Base-by-base conservation (phyloP, 2,888 invertebrate genomes). In the Pemphredon lugubris region DNA sequence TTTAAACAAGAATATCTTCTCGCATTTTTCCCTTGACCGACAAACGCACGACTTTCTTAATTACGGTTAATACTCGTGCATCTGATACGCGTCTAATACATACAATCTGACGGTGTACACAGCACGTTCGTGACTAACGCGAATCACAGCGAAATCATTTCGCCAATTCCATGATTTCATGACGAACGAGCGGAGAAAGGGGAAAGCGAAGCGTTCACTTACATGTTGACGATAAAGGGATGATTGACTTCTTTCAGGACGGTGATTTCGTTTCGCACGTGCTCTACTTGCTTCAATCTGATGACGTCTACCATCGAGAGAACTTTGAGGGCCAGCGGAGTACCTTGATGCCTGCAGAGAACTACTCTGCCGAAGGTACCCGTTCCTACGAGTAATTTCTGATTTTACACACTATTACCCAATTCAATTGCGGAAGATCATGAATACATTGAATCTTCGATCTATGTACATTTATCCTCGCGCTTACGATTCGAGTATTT, bases 321-420 rank as follows among this genome's bases (percentile, higher is more conserved):
- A 80, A 98, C 95, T 92, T 99, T 99, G 93, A 99, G 95, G 45
- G 99, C 99, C 39, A 88, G 50, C 0, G 84, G 85, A 7, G 83
- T 83, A 86, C 95, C 93, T 89, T 95, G 96, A 90, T 97, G 96
- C 82, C 95, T 93, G 87, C 96, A 96, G 65, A 98, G 91, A 73
- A 97, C 95, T 26, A 99, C 99, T 64, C 98, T 93, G 45, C 98
- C 98, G 90, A 99, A 99, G 39, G 98, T 98, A 53, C 98, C 99
- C 30, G 98, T 98, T 79, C 96, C 96, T 97, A 26, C 13, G 48
- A 42, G 51, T 9, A 45, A 23, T n/a, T 21, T 21, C 1, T n/a
- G n/a, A n/a, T n/a, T n/a, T n/a, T n/a, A n/a, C n/a, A n/a, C n/a
- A n/a, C n/a, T n/a, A n/a, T n/a, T n/a, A n/a, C n/a, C n/a, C n/a